phyloP scores from a whole-genome alignment of 2,888 invertebrate genomes.

The Esperia sulphurella region DNA sequence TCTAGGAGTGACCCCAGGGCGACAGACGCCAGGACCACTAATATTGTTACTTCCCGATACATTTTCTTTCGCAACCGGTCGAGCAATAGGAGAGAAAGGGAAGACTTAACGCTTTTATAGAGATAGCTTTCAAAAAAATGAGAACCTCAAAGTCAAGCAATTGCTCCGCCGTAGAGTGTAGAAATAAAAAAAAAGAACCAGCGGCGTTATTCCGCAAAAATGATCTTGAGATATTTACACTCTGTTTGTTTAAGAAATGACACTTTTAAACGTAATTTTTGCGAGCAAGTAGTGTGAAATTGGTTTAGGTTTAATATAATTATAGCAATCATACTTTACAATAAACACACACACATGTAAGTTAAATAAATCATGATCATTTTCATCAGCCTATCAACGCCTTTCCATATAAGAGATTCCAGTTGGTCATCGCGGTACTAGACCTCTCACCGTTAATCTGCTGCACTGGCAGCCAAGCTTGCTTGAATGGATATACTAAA shows the following conservation, averaged over 20 bases:
- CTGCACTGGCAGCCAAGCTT: too few relatives aligned
- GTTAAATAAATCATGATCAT: too few relatives aligned
- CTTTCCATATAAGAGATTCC: too few relatives aligned
- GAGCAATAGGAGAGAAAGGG: conserved; percentile 66
- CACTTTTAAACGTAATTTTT: conserved; percentile 2
- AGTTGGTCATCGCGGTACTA: too few relatives aligned
- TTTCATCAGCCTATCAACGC: too few relatives aligned
- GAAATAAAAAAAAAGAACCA: conserved; percentile 35
- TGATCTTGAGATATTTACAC: conserved; percentile 7
- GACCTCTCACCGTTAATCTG: too few relatives aligned
- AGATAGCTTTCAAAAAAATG: conserved; percentile 71
- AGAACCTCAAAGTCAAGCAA: conserved; percentile 46
- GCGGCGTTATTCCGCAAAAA: conserved; percentile 35
- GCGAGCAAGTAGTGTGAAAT: conserved; percentile 1
- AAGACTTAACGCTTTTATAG: conserved; percentile 58
- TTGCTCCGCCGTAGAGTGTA: conserved; percentile 41
- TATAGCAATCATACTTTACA: background rate
- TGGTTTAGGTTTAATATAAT: background rate
- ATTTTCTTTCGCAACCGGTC: conserved; percentile 49
- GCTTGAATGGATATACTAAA: too few relatives aligned
- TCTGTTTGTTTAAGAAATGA: conserved; percentile 5
- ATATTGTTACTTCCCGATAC: conserved; percentile 44
- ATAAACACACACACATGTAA: too few relatives aligned
- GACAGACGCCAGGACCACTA: conserved; percentile 32
- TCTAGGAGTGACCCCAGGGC: conserved; percentile 50